Base-by-base conservation (phyloP, 2,797 vertebrate species). In the Ibycter americanus region DNA sequence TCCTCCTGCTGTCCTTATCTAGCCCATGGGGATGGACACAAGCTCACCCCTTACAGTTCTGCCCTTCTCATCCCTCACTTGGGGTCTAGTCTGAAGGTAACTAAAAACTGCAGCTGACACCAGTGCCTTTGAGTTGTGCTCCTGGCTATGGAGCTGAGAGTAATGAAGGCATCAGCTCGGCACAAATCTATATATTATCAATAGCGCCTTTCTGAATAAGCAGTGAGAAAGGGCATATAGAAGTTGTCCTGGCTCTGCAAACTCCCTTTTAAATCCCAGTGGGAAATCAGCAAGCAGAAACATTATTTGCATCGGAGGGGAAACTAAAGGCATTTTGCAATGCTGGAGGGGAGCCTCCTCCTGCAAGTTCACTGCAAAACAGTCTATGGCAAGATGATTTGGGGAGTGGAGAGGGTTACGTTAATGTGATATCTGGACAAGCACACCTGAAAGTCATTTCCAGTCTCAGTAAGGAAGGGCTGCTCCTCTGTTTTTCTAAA, bases 401-500 rank as follows among this genome's bases (percentile, higher is more conserved):
- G 47, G 55, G 52, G 32, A 71, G 89, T 46, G 46, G 23, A 79
- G 56, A 67, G 29, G 18, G 34, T 83, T 84, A 71, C 23, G 12
- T 25, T 61, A 31, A 42, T 36, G 47, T 59, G 36, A 2, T 72
- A 10, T 49, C 74, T 71, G 80, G 55, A 73, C 56, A 92, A 79
- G 38, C 10, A 4, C 26, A 31, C 62, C 74, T 83, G 42, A 51
- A 91, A 86, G 15, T 76, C 65, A 49, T 92, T 85, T 65, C 52
- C 26, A 8, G 17, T 71, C 56, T 81, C 68, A 74, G 40, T 52
- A 74, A 80, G 16, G 49, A 89, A 4, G 3, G 85, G 22, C 36
- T 77, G 68, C 56, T 92, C 23, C 40, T 89, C 71, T 86, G 18
- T n/a, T 87, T 91, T 87, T 86, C 56, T 93, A 47, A 89, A 89